phyloP scores from a whole-genome alignment of 2,113 vertebrate species.

The Fulica atra region DNA sequence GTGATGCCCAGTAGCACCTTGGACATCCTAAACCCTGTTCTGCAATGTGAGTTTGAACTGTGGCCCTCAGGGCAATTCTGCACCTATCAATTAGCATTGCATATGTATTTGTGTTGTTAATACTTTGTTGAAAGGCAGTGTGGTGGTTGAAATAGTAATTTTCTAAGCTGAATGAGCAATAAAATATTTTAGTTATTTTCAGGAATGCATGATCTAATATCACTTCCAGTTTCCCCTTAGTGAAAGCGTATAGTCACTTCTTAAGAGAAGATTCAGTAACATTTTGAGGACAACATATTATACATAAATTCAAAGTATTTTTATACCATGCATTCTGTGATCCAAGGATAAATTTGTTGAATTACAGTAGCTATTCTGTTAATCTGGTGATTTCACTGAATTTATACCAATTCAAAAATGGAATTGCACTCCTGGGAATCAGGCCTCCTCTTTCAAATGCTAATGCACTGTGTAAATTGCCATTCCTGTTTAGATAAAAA shows the following conservation, averaged over 20 bases:
- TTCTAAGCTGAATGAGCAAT: neutral
- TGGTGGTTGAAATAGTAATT: neutral
- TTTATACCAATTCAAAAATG: conserved; percentile 6
- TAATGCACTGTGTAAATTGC: conserved; percentile 48
- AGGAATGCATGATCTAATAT: neutral
- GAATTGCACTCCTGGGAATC: conserved; percentile 24
- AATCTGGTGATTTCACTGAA: conserved; percentile 44
- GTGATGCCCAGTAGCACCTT: neutral
- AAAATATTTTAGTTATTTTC: neutral
- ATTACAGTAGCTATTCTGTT: conserved; percentile 24
- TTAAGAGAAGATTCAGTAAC: neutral
- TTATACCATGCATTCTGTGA: neutral
- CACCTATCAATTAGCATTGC: neutral
- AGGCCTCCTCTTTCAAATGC: conserved; percentile 44
- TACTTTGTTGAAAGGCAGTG: neutral
- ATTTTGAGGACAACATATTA: neutral
- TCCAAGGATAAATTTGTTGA: conserved; percentile 22
- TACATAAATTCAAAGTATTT: neutral
- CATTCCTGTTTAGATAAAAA: conserved; percentile 59
- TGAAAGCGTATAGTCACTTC: neutral
- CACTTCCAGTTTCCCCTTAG: neutral
- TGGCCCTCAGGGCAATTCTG: neutral
- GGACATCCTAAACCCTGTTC: neutral
- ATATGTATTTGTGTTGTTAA: neutral
- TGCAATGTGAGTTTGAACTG: neutral